phyloP scores from a whole-genome alignment of 2,888 invertebrate genomes.

The Luperina nickerlii region DNA sequence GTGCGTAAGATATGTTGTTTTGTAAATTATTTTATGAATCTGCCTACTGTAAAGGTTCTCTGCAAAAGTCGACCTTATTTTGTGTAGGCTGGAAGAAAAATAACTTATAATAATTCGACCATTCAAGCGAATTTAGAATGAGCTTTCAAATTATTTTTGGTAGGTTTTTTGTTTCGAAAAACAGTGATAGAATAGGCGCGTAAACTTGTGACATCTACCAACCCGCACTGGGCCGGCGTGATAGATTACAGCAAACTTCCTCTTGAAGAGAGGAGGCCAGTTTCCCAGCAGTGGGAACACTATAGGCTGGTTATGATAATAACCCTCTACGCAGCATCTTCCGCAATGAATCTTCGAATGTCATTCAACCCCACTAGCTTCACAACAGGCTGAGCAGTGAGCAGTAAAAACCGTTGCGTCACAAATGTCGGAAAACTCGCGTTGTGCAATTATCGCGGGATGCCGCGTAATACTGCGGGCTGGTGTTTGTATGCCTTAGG shows the following conservation, averaged over 20 bases:
- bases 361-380: constrained; percentile 51
- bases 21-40: background rate
- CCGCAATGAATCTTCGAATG: constrained; percentile 38
- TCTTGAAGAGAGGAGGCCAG: too few relatives aligned
- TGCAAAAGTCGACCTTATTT: background rate
- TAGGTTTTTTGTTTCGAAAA: too few relatives aligned
- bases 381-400: constrained; percentile 21
- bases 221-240: too few relatives aligned
- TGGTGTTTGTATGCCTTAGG: background rate
- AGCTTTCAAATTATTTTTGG: too few relatives aligned
- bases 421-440: constrained; percentile 50
- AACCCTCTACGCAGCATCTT: constrained; percentile 26
- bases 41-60: background rate
- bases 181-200: background rate
- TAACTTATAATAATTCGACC: too few relatives aligned
- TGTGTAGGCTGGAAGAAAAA: background rate
- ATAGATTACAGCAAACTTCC: too few relatives aligned
- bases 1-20: constrained; percentile 7
- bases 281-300: too few relatives aligned
- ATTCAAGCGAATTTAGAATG: too few relatives aligned
- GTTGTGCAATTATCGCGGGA: constrained; percentile 52
- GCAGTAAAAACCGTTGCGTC: constrained; percentile 54
- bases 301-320: background rate
- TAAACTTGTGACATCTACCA: too few relatives aligned
- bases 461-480: constrained; percentile 44